Evolutionary conservation across 2,113 vertebrate genomes (phyloP), one percentile per base, ranked within the genome.

Genomic region (Suricata suricatta): DNA sequence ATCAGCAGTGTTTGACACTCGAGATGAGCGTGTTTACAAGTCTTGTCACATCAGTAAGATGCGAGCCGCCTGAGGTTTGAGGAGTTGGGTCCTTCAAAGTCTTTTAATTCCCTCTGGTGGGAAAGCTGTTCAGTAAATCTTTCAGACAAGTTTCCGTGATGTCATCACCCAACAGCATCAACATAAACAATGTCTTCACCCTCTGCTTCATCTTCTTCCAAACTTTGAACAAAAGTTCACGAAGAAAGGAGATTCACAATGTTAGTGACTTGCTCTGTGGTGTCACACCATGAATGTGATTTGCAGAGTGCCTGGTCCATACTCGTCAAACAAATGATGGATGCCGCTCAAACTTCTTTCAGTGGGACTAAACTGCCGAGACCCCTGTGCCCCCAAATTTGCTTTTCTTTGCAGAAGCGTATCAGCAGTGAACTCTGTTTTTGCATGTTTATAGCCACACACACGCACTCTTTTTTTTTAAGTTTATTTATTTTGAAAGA

Each of bases 101-200:
- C 88, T 80, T 87, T 92, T 79, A 44, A 87, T 74, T 87, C 74
- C 52, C 25, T 0, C 0, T 23, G 44, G 27, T 47, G 63, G 33
- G 54, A 44, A 90, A 94, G 33, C 72, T 63, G 60, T 44, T 96
- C 60, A 72, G 83, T 77, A 71, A 64, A 79, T 95, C 87, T 89
- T 81, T 57, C 84, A 11, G 47, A 9, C 31, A 87, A 68, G 47
- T 88, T 96, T 93, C 97, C 88, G 57, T 94, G 93, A 94, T 25
- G 86, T 94, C 68, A 72, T 63, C 19, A 44, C 44, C 54, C 44
- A 92, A 57, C 2, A 38, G 57, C 50, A 82, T 82, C 15, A 1
- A 7, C 21, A 86, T 66, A 81, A 97, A 66, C 44, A 74, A 8
- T 1, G 25, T 31, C 79, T 96, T 69, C 33, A 72, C 17, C 35